Evolutionary conservation across 2,113 vertebrate species (phyloP).

Genomic region (Pachypanchax playfairii): DNA sequence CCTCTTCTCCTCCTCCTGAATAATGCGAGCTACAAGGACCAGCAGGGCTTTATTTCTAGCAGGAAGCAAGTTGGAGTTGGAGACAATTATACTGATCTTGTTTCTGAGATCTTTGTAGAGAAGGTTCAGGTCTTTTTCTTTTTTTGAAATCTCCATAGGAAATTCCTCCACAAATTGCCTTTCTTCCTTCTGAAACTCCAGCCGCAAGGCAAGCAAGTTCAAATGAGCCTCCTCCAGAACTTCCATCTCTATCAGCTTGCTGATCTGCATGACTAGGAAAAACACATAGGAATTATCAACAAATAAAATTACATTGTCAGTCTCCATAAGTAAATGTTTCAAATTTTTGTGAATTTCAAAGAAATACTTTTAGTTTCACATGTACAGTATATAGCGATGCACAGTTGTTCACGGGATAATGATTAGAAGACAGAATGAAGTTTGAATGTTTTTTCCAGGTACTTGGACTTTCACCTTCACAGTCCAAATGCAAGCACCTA

Average conservation of each 20-base stretch:
- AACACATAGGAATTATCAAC: too few relatives aligned
- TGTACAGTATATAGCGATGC: too few relatives aligned
- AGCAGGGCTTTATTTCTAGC: conserved; percentile 64
- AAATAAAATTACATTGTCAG: too few relatives aligned
- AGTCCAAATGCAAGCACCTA: too few relatives aligned
- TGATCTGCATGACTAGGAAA: conserved; percentile 80
- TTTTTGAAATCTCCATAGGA: conserved; percentile 62
- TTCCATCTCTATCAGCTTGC: conserved; percentile 71
- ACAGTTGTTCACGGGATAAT: too few relatives aligned
- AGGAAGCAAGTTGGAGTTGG: conserved; percentile 59
- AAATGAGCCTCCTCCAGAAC: conserved; percentile 76
- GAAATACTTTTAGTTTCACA: too few relatives aligned
- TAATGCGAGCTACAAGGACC: conserved; percentile 62
- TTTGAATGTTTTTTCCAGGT: too few relatives aligned
- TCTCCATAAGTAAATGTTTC: too few relatives aligned
- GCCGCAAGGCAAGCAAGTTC: conserved; percentile 72
- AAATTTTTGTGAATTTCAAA: too few relatives aligned
- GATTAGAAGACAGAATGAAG: too few relatives aligned
- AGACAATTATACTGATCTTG: conserved; percentile 67
- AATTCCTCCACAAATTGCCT: conserved; percentile 20
- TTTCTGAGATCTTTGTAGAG: conserved; percentile 64
- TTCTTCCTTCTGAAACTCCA: conserved; percentile 66
- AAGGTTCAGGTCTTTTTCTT: conserved; percentile 77
- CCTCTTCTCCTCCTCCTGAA: conserved; percentile 77
- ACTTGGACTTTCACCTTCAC: too few relatives aligned